These are phyloP conservation scores for Gobiocypris rarus DNA, from an alignment of 2,113 vertebrate species.

Conservation along the genomic window DNA sequence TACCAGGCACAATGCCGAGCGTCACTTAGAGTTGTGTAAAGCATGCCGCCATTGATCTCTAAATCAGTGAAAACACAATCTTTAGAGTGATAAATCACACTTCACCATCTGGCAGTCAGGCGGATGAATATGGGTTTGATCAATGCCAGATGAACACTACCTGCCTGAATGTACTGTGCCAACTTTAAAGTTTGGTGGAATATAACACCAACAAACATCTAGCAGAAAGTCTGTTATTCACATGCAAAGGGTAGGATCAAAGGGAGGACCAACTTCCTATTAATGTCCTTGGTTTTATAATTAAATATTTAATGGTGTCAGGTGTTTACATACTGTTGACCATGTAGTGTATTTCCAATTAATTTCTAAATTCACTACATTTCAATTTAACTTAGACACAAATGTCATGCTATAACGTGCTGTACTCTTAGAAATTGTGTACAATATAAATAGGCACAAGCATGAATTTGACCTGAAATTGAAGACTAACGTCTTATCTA, in stretches of 20 bases:
- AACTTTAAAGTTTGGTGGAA: neutral
- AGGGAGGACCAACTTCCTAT: too few relatives aligned
- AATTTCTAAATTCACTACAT: neutral
- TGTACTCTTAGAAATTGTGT: neutral
- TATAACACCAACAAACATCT: neutral
- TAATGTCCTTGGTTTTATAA: too few relatives aligned
- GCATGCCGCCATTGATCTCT: neutral
- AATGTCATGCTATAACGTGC: neutral
- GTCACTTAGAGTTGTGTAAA: neutral
- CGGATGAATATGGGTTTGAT: neutral
- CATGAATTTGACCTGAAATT: neutral
- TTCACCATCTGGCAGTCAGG: neutral
- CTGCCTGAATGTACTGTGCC: neutral
- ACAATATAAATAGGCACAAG: neutral
- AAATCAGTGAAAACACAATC: neutral
- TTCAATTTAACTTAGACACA: neutral
- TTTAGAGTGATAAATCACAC: conserved; percentile 4
- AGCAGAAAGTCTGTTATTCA: neutral
- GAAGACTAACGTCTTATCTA: neutral
- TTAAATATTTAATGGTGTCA: too few relatives aligned
- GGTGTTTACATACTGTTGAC: too few relatives aligned
- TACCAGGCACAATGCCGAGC: neutral
- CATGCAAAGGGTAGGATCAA: too few relatives aligned
- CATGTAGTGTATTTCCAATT: neutral
- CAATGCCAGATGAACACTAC: neutral